A percentile compares a stretch with the other conserved stretches of the same genome.
These are phyloP conservation scores for Monoplex corrugatus DNA, from an alignment of 2,888 invertebrate species.

Conservation along the genomic window DNA sequence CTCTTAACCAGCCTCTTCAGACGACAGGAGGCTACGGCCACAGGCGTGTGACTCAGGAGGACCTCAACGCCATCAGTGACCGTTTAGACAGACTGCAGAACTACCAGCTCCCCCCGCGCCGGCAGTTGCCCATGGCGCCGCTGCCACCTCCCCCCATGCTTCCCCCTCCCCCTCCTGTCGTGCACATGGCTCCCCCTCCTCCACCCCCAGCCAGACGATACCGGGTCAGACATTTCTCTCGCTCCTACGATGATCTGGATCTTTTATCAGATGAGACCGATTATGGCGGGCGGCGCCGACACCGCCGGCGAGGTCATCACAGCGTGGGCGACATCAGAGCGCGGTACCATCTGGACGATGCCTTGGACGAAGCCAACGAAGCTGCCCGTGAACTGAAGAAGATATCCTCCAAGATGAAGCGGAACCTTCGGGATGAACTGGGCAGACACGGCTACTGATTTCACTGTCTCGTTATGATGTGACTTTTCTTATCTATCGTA, in stretches of 20 bases:
- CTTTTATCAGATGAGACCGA: constrained; percentile 66
- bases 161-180: constrained; percentile 37
- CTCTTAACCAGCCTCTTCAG: constrained; percentile 1
- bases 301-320: constrained; percentile 34
- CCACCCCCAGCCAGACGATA: constrained; percentile 60
- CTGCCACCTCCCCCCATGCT: constrained; percentile 55
- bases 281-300: constrained; percentile 56
- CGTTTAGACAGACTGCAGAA: constrained; percentile 70
- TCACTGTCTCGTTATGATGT: not conserved
- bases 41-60: constrained; percentile 71
- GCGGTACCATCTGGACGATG: constrained; percentile 68
- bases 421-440: constrained; percentile 73
- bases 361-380: constrained; percentile 68
- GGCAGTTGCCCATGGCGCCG: constrained; percentile 59
- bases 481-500: not conserved
- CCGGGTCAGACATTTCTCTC: constrained; percentile 64
- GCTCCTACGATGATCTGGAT: constrained; percentile 68
- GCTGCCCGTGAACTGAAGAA: constrained; percentile 72
- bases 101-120: constrained; percentile 67
- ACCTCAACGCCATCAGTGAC: constrained; percentile 70
- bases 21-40: constrained; percentile 23
- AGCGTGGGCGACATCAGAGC: constrained; percentile 62
- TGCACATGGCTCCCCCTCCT: constrained; percentile 53
- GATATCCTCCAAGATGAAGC: constrained; percentile 75
- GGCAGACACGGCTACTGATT: constrained; percentile 46